Base-by-base conservation (phyloP, 2,888 invertebrate genomes). In the Galerucella pusilla region DNA sequence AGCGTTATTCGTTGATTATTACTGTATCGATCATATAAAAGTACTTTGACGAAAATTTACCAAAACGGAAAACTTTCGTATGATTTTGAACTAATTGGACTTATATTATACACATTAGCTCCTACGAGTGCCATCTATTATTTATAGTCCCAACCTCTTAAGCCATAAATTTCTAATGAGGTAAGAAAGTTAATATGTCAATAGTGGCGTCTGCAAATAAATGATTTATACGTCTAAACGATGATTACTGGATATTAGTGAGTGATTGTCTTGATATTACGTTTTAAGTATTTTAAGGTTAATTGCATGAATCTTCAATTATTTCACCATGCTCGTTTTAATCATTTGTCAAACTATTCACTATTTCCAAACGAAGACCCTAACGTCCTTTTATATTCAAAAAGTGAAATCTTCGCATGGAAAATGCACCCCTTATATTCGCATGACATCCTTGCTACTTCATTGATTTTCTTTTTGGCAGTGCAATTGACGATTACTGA, bases 221-320 rank as follows among this genome's bases (percentile, higher is more conserved):
- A 84, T 85, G 83, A 85, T 85, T 85, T 83, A 86, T 84, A 82
- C 85, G 84, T 85, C 86, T 86, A 85, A 85, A 86, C 83, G 85
- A 83, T 84, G 84, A 86, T 86, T 85, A 86, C 83, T 82, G 83
- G 83, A 85, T 86, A 86, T 86, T 85, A 86, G 83, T 83, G n/a
- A 54, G 20, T 4, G 10, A 57, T 57, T 10, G 20, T 57, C 16
- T 2, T 57, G 20, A 57, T 20, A 20, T 20, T 16, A 20, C 20
- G 7, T 16, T 54, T 16, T 57, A 14, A 12, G 11, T 11, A 16
- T 16, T 54, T 16, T 57, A 2, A 12, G 11, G 49, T 49, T 49
- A 49, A 49, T 49, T 12, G 49, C 7, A 5, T 42, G 1, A 0
- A 42, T 42, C 7, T 7, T 42, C 0, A 42, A 42, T 42, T 1